Conservation (phyloP, 2,113 vertebrate species). For the Ahaetulla prasina region DNA sequence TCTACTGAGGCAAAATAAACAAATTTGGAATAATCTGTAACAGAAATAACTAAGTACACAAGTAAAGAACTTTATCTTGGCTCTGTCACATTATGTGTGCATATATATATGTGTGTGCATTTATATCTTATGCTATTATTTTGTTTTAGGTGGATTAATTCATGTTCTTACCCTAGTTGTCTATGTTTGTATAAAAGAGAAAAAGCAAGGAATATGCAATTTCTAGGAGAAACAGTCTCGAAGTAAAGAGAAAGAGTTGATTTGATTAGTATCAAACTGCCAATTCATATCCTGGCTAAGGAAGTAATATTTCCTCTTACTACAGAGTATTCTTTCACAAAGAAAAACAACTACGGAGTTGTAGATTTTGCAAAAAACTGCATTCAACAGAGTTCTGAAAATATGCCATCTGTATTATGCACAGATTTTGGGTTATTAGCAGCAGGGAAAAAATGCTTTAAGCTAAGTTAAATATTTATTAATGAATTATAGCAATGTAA, state of each 20-base stretch:
- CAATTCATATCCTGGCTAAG: not conserved
- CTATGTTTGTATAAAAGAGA: not conserved
- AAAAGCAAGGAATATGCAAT: not conserved
- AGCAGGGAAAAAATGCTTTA: constrained; percentile 41
- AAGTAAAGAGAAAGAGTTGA: not conserved
- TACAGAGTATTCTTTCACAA: not conserved
- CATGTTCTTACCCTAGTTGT: not conserved
- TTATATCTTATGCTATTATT: not conserved
- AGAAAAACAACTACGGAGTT: not conserved
- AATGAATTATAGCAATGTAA: constrained; percentile 53
- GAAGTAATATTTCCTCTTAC: not conserved
- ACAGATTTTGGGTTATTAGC: constrained; percentile 18
- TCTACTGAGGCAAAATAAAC: not conserved
- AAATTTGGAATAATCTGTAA: not conserved
- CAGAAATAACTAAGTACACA: not conserved
- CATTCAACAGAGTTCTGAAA: not conserved
- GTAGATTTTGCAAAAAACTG: not conserved
- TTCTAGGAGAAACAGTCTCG: not conserved
- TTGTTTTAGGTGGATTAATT: not conserved
- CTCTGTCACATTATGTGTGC: not conserved
- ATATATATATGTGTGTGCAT: not conserved
- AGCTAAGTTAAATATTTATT: constrained; percentile 61
- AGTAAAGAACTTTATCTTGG: not conserved
- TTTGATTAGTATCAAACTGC: not conserved
- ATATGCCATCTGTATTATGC: not conserved